Percentiles rank a stretch among this genome's conserved stretches.
phyloP scores from a whole-genome alignment of 92 coral and sea anemone genomes.

The Umimayanthus kanabou region DNA sequence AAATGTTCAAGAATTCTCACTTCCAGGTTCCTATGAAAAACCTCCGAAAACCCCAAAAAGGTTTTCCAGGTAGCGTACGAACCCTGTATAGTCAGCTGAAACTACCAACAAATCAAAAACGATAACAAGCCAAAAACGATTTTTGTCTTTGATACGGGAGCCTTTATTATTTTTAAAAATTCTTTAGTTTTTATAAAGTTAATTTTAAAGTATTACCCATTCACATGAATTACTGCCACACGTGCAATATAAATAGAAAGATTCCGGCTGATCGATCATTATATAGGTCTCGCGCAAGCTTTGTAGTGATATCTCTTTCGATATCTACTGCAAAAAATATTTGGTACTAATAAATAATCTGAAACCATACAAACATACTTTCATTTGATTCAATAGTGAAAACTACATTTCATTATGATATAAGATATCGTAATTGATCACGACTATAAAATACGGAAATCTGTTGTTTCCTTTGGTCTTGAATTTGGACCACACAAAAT shows the following conservation, averaged over 20 bases:
- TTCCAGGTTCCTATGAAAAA: too few species aligned
- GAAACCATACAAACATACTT: slow-evolving; percentile 7
- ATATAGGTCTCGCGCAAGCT: background rate
- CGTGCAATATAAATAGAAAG: background rate
- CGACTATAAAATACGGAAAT: background rate
- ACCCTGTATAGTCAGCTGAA: too few species aligned
- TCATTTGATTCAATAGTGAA: background rate
- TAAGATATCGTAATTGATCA: background rate
- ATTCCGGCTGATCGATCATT: background rate
- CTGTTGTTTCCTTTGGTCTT: background rate
- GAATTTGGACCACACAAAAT: background rate
- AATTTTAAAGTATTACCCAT: too few species aligned
- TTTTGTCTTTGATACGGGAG: too few species aligned
- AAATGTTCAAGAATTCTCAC: too few species aligned
- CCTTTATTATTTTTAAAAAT: too few species aligned
- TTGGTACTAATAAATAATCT: background rate
- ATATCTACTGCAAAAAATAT: background rate
- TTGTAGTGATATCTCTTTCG: background rate
- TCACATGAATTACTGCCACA: background rate
- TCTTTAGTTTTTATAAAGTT: too few species aligned
- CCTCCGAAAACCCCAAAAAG: too few species aligned
- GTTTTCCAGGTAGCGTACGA: too few species aligned
- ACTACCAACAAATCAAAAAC: too few species aligned
- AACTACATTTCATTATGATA: background rate
- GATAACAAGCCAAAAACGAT: too few species aligned